Percentiles rank a stretch among this genome's conserved stretches.
Conservation (phyloP, 2,888 invertebrate species). For the Craniophora ligustri region DNA sequence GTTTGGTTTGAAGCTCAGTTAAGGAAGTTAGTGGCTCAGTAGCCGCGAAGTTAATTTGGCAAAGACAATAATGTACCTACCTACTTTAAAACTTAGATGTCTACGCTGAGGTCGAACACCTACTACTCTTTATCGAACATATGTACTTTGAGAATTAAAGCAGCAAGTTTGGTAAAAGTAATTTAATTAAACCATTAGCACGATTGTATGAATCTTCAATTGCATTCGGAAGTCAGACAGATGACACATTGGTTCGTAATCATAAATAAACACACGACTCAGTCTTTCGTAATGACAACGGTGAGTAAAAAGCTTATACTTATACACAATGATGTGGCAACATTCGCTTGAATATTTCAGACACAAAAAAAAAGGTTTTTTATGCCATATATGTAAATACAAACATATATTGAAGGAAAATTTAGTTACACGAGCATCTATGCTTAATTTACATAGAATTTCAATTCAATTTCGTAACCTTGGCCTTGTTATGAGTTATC, state of each 20-base stretch:
- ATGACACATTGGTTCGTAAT: not conserved
- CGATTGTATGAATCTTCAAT: too few relatives aligned
- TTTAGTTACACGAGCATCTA: not conserved
- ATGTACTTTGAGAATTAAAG: too few relatives aligned
- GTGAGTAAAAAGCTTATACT: not conserved
- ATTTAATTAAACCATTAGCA: too few relatives aligned
- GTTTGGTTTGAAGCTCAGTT: too few relatives aligned
- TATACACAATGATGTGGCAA: conserved; percentile 7
- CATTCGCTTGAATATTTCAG: not conserved
- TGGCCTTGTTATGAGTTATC: conserved; percentile 22
- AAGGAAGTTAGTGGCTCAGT: too few relatives aligned
- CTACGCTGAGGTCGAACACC: too few relatives aligned
- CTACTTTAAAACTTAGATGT: too few relatives aligned
- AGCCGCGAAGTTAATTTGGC: too few relatives aligned
- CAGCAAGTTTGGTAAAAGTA: too few relatives aligned
- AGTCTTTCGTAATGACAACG: not conserved
- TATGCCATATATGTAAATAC: conserved; percentile 10
- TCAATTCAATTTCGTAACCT: not conserved
- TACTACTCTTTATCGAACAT: too few relatives aligned
- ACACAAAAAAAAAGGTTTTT: not conserved
- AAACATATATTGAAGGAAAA: not conserved
- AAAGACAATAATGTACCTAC: too few relatives aligned
- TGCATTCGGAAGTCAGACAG: not conserved
- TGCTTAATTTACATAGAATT: conserved; percentile 4
- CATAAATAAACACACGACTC: not conserved